Percentiles rank a stretch among this genome's conserved stretches.
These are phyloP conservation scores for Myodes glareolus DNA, from an alignment of 2,113 vertebrate genomes.

Conservation along the genomic window DNA sequence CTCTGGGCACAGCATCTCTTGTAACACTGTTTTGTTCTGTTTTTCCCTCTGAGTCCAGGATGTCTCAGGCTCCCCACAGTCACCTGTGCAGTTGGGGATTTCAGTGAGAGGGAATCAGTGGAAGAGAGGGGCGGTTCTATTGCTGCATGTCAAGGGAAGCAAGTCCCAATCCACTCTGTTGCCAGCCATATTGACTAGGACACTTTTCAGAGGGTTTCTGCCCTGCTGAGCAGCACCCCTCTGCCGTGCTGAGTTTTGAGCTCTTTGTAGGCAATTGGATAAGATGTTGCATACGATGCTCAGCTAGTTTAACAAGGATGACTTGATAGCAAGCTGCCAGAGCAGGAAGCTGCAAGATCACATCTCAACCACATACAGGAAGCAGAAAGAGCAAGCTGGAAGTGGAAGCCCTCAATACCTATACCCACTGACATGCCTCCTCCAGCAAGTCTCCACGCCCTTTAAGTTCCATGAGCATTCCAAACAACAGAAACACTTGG, in stretches of 20 bases:
- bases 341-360: background rate
- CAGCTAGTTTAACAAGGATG: background rate
- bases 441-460: background rate
- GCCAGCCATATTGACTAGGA: too few species aligned
- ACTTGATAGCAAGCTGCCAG: background rate
- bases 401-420: background rate
- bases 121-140: accelerated
- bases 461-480: background rate
- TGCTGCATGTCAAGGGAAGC: too few species aligned
- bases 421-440: too few species aligned
- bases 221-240: background rate
- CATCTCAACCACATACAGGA: background rate
- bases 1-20: background rate
- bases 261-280: background rate
- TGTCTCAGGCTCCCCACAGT: background rate
- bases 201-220: background rate
- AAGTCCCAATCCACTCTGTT: background rate
- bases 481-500: background rate
- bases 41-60: background rate
- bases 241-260: background rate
- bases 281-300: background rate
- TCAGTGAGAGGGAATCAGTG: background rate
- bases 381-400: background rate
- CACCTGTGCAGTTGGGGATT: background rate
- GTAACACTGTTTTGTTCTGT: background rate